Evolutionary conservation across 2,888 invertebrate species (phyloP).

Genomic region (Platycnemis pennipes): DNA sequence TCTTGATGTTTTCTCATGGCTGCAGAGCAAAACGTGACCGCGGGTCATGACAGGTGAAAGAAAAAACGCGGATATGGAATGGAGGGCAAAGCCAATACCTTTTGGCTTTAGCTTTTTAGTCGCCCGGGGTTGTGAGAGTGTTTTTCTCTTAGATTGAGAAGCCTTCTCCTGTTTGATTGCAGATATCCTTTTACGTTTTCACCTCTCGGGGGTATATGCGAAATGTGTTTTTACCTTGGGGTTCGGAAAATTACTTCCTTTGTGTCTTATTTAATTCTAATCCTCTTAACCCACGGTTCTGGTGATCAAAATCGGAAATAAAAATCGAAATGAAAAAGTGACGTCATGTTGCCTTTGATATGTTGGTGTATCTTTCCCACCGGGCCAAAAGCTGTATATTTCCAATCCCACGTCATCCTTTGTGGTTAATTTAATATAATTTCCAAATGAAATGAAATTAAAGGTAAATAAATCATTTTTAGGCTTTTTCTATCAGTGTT

Average conservation of each 20-base stretch:
- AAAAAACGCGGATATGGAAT: not conserved
- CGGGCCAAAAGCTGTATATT: no score
- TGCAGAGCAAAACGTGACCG: not conserved
- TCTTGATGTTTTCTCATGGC: not conserved
- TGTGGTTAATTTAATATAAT: no score
- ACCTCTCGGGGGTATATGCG: not conserved
- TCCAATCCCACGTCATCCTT: no score
- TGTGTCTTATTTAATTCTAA: not conserved
- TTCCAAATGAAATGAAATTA: no score
- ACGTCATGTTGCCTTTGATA: no score
- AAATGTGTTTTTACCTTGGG: not conserved
- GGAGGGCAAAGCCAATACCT: not conserved
- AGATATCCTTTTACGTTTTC: not conserved
- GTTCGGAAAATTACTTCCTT: not conserved
- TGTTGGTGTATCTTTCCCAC: no score
- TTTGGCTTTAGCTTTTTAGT: not conserved
- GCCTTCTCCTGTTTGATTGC: not conserved
- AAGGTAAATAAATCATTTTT: no score
- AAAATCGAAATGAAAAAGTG: no score
- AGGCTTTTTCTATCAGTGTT: no score
- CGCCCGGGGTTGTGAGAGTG: not conserved
- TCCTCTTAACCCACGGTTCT: no score
- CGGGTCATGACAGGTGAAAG: not conserved
- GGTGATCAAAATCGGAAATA: not conserved
- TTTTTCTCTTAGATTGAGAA: not conserved